Evolutionary conservation across 2,797 vertebrate genomes (phyloP).

Genomic region (Falco concolor): DNA sequence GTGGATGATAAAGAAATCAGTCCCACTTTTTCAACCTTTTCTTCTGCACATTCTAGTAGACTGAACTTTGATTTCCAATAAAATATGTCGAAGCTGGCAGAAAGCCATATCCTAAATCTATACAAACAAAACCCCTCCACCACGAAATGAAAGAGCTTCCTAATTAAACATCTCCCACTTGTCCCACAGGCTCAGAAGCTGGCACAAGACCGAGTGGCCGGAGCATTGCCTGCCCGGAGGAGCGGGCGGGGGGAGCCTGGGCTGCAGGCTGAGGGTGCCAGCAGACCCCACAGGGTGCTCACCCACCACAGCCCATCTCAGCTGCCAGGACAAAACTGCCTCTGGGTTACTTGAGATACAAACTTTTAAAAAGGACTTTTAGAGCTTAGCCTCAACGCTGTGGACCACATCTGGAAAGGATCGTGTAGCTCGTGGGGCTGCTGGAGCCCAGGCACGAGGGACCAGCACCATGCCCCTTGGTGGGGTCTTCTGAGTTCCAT

Average conservation of each 20-base stretch:
- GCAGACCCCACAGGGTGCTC: not conserved
- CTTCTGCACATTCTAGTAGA: not conserved
- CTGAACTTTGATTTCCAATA: not conserved
- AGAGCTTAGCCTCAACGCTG: not conserved
- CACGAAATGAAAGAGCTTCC: not conserved
- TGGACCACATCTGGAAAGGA: not conserved
- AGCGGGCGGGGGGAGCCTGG: accelerated
- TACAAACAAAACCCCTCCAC: not conserved
- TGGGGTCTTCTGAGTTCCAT: not conserved
- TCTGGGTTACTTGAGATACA: accelerated
- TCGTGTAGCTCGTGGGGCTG: not conserved
- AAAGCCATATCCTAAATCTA: not conserved
- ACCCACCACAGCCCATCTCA: not conserved
- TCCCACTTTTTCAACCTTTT: not conserved
- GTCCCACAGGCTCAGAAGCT: not conserved
- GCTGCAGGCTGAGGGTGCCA: not conserved
- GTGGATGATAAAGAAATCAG: not conserved
- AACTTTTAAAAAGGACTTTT: not conserved
- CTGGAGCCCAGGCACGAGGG: not conserved
- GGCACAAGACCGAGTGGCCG: accelerated
- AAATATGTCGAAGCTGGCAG: not conserved
- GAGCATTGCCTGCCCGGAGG: not conserved
- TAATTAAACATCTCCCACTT: not conserved
- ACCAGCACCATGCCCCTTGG: no score
- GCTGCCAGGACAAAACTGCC: not conserved